Conservation (phyloP, 2,113 vertebrate species). For the Cochlearius cochlearius region DNA sequence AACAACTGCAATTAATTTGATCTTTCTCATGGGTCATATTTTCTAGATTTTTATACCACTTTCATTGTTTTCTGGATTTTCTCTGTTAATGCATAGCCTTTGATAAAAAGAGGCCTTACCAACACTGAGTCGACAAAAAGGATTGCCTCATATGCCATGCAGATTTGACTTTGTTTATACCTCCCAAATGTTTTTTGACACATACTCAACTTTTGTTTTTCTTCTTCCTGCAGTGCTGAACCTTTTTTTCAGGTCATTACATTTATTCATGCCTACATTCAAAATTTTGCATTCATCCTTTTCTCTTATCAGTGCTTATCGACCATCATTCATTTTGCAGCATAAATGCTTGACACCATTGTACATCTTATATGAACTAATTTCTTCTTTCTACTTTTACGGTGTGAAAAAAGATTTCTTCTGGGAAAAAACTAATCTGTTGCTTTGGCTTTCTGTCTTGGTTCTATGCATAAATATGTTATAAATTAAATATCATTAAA, state of each 20-base stretch:
- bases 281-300: not conserved
- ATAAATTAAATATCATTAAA: not conserved
- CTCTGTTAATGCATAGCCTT: not conserved
- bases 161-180: not conserved
- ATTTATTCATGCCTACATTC: not conserved
- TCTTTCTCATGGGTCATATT: not conserved
- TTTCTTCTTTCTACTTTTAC: not conserved
- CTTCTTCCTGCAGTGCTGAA: not conserved
- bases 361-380: not conserved
- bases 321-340: not conserved
- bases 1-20: not conserved
- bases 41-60: not conserved
- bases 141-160: not conserved
- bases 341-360: not conserved
- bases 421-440: not conserved
- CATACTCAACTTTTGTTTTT: rapidly evolving
- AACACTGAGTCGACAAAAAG: not conserved
- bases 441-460: not conserved
- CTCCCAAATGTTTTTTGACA: not conserved
- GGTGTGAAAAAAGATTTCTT: not conserved
- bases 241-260: not conserved
- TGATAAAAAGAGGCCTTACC: not conserved
- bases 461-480: not conserved
- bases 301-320: not conserved
- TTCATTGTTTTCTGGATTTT: not conserved